Percentiles rank a stretch among this genome's conserved stretches.
Evolutionary conservation across 2,797 vertebrate species (phyloP).

Genomic region (Pygocentrus nattereri): DNA sequence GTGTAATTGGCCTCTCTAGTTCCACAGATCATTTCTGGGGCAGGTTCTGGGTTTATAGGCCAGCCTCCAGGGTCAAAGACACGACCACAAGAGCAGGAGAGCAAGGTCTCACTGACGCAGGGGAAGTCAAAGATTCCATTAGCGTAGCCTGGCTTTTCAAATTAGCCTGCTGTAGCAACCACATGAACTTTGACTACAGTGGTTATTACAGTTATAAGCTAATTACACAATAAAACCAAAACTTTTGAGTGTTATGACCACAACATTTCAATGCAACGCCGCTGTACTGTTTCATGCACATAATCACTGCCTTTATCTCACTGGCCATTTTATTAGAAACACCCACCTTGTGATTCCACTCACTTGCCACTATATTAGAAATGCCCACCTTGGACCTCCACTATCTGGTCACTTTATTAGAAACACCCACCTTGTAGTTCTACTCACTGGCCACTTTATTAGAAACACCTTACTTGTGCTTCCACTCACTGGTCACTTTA

Average conservation of each 20-base stretch:
- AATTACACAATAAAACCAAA: too few species aligned
- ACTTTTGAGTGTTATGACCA: too few species aligned
- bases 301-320: too few species aligned
- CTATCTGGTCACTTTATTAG: neutral
- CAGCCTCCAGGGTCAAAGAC: constrained; percentile 4
- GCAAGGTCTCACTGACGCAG: neutral
- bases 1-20: neutral
- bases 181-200: neutral
- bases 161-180: neutral
- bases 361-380: too few species aligned
- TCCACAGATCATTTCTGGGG: constrained; percentile 20
- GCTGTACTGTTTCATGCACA: too few species aligned
- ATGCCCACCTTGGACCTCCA: too few species aligned
- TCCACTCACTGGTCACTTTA: too few species aligned
- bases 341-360: too few species aligned
- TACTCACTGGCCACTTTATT: neutral
- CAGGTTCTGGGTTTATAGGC: constrained; percentile 14
- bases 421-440: neutral
- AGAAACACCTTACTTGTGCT: neutral
- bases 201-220: too few species aligned
- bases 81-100: neutral
- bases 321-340: too few species aligned
- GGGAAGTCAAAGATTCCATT: neutral
- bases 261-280: too few species aligned
- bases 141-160: neutral